Percentiles rank a stretch among this genome's conserved stretches.
Conservation (phyloP, 2,888 invertebrate species). For the Glyphotaelius pellucidus region DNA sequence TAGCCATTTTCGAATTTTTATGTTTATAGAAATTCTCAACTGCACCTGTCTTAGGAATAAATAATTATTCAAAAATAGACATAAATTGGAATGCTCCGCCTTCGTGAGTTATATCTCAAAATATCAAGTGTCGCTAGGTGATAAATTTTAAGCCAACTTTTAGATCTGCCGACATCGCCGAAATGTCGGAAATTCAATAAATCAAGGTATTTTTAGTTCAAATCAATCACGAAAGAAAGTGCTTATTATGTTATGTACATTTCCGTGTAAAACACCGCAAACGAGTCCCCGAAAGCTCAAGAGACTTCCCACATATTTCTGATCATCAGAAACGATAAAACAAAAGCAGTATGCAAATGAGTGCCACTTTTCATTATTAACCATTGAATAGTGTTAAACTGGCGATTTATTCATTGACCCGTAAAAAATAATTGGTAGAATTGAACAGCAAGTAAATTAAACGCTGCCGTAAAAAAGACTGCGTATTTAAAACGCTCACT, state of each 20-base stretch:
- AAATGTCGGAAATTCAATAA: not conserved
- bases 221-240: not conserved
- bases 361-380: slow-evolving; percentile 33
- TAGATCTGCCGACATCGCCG: not conserved
- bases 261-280: not conserved
- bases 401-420: slow-evolving; percentile 34
- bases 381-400: slow-evolving; percentile 37
- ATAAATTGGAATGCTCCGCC: not conserved
- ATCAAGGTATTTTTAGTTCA: not conserved
- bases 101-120: not conserved
- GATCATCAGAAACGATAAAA: slow-evolving; percentile 22
- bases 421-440: not conserved
- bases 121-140: not conserved
- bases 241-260: not conserved
- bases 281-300: not conserved
- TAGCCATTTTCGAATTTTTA: not conserved
- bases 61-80: not conserved
- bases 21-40: not conserved
- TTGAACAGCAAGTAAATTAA: not conserved
- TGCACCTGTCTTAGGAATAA: not conserved
- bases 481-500: not conserved
- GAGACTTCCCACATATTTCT: slow-evolving; percentile 10
- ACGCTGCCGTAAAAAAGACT: not conserved
- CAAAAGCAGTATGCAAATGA: slow-evolving; percentile 36
- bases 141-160: not conserved